Evolutionary conservation across 2,113 vertebrate species (phyloP), one percentile per base, ranked within the genome.

Genomic region (Haemorhous mexicanus): DNA sequence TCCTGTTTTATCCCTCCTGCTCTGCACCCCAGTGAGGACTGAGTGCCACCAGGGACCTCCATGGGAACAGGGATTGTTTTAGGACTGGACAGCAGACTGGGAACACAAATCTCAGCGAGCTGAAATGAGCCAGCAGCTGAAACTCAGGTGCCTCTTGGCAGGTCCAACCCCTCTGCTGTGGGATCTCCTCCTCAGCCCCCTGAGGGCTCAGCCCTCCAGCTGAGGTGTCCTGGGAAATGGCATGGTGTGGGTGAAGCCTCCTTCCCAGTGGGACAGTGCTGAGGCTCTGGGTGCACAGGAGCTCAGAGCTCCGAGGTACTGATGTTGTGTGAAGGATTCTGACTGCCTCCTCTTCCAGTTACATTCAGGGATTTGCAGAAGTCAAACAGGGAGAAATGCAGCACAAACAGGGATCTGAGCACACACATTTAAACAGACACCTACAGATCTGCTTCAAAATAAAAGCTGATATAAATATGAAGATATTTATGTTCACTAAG

Each of bases 151-250:
- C 59, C 44, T 6, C 1, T 7, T 46, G 47, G 61, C 61, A 92
- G 19, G 16, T 41, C 24, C 26, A 33, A 44, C 22, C 24, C 4
- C 1, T 22, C 44, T 66, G 73, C 68, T 3, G 5, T 22, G 8
- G 0, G 1, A 16, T 62, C 33, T 43, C 67, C 87, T 77, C 13
- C 33, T 69, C n/a, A 44, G 72, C 17, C 20, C 44, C 85, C 28
- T 0, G 0, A 74, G 59, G 39, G 30, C 18, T 37, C 0, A 0
- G 21, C 24, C 0, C 69, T 72, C 61, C 69, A 39, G 41, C 0
- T 16, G 53, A 76, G 39, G 1, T 18, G 11, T 39, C 61, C 81
- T 32, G 41, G 21, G 56, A 41, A 30, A 13, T 4, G 1, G 16
- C 41, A 39, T 6, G 0, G 0, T 7, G 11, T 3, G 53, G 44